Evolutionary conservation across 2,113 vertebrate genomes (phyloP).

Genomic region (Pseudopodoces humilis): DNA sequence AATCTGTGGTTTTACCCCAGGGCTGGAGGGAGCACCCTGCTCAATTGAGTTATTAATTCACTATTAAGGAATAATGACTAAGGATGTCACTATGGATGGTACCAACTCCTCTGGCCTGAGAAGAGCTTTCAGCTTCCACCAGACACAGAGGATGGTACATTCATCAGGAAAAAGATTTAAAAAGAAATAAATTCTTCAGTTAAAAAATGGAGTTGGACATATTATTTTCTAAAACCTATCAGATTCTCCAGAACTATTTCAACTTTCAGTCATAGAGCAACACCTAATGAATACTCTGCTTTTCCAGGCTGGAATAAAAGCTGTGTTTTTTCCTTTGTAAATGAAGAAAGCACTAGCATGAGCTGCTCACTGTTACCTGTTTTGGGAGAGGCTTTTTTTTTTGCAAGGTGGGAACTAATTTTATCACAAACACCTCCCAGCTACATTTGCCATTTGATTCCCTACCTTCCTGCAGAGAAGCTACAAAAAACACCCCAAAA

Average conservation of each 20-base stretch:
- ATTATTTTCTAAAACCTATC: neutral
- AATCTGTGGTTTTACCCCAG: neutral
- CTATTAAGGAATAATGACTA: too few relatives aligned
- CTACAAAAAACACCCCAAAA: neutral
- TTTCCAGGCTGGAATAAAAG: neutral
- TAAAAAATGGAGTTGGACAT: neutral
- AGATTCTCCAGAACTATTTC: neutral
- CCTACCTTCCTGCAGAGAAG: neutral
- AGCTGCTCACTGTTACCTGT: neutral
- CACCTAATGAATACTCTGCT: neutral
- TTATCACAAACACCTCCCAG: neutral
- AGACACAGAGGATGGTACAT: neutral
- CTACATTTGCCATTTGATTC: neutral
- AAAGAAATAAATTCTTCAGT: neutral
- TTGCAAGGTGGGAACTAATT: neutral
- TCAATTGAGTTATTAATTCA: neutral
- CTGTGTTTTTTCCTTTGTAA: neutral
- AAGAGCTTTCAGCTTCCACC: neutral
- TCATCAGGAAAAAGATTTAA: neutral
- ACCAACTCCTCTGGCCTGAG: accelerated
- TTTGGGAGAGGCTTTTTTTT: neutral
- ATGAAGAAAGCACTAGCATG: neutral
- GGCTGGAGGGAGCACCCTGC: neutral
- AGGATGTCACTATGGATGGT: accelerated
- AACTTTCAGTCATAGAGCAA: neutral